phyloP scores from a whole-genome alignment of 2,113 vertebrate genomes.

The Gnathonemus longibarbis region DNA sequence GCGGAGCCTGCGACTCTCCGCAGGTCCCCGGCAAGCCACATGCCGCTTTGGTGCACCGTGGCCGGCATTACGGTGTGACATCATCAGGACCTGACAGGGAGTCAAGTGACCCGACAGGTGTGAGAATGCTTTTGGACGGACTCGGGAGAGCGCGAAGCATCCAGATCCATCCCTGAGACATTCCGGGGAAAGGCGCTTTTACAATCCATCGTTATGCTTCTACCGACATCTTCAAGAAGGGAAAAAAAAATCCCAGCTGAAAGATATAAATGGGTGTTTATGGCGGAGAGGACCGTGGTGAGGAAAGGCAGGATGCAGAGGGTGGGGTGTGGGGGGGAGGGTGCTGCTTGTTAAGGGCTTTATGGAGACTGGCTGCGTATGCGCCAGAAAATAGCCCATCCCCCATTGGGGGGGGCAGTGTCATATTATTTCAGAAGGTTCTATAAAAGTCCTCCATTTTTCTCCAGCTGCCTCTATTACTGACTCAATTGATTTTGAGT shows the following conservation, averaged over 20 bases:
- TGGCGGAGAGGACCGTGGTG: background rate
- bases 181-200: background rate
- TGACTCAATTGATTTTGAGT: constrained; percentile 66
- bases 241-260: background rate
- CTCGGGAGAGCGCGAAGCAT: background rate
- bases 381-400: background rate
- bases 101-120: background rate
- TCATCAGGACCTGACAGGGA: background rate
- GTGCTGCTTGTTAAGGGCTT: background rate
- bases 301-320: background rate
- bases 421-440: constrained; percentile 49
- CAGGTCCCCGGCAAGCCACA: background rate
- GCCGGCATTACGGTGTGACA: background rate
- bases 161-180: background rate
- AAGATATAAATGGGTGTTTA: background rate
- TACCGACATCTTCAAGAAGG: background rate
- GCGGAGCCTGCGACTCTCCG: background rate
- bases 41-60: background rate
- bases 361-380: background rate
- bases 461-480: constrained; percentile 46
- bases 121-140: background rate
- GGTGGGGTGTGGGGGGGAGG: background rate
- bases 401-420: constrained; percentile 22
- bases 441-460: constrained; percentile 42
- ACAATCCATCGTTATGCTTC: background rate